These are phyloP conservation scores for Tenthredo distinguenda DNA, from an alignment of 2,888 invertebrate species.

Conservation along the genomic window DNA sequence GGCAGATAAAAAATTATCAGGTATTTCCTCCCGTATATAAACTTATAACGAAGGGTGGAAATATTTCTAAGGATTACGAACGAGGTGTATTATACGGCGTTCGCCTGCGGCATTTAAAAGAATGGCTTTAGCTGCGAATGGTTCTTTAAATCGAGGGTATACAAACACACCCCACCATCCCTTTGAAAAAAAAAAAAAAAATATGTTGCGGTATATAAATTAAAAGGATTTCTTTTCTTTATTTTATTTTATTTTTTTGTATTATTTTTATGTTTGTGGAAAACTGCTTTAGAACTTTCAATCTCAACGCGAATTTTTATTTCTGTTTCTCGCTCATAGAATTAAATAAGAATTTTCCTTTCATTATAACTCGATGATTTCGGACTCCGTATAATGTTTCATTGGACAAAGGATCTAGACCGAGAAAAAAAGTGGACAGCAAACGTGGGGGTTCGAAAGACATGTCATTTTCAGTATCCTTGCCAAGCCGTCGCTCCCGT, in stretches of 20 bases:
- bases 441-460: slow-evolving; percentile 12
- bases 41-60: slow-evolving; percentile 55
- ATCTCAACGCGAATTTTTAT: background rate
- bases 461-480: slow-evolving; percentile 37
- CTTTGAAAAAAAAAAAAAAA: background rate
- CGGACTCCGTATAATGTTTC: background rate
- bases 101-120: slow-evolving; percentile 29
- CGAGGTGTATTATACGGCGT: slow-evolving; percentile 36
- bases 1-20: slow-evolving; percentile 59
- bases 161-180: background rate
- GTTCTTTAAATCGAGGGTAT: background rate
- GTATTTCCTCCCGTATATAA: slow-evolving; percentile 33
- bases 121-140: slow-evolving; percentile 15
- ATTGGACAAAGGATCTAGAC: background rate
- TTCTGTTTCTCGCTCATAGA: background rate
- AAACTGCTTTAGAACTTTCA: background rate
- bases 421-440: background rate
- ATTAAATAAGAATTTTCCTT: background rate
- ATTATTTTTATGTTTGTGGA: background rate
- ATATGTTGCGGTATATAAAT: slow-evolving; percentile 6
- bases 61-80: slow-evolving; percentile 49
- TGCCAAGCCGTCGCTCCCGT: slow-evolving; percentile 32
- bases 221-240: background rate
- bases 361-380: background rate
- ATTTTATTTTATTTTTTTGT: too few species aligned